Conservation (phyloP, 2,113 vertebrate genomes). For the Apteryx mantelli region DNA sequence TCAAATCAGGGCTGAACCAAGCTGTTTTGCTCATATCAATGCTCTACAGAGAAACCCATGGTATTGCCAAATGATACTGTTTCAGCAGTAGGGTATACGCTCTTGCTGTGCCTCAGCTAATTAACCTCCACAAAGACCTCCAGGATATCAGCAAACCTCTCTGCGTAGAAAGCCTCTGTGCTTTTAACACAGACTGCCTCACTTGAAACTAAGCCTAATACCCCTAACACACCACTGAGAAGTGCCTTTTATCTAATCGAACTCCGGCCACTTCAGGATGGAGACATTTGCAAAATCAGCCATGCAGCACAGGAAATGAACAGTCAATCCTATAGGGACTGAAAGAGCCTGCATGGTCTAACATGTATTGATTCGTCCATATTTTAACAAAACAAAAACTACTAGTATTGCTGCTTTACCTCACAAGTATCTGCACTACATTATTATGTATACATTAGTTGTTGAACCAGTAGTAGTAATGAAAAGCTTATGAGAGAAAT, state of each 20-base stretch:
- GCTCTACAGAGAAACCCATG: not conserved
- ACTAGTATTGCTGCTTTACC: conserved; percentile 18
- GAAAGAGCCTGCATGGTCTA: not conserved
- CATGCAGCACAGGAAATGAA: not conserved
- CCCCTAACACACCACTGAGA: not conserved
- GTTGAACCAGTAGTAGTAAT: not conserved
- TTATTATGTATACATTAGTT: not conserved
- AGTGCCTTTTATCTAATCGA: conserved; percentile 34
- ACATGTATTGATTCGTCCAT: not conserved
- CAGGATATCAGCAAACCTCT: not conserved
- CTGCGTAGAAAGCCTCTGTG: not conserved
- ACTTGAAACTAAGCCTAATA: not conserved
- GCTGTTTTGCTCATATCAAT: not conserved
- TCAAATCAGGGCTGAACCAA: not conserved
- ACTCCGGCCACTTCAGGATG: not conserved
- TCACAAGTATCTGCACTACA: not conserved
- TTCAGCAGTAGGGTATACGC: rapidly evolving
- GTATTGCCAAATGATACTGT: not conserved
- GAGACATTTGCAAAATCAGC: not conserved
- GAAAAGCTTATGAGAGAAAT: not conserved
- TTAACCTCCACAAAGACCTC: not conserved
- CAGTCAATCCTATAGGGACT: not conserved
- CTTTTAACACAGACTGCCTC: not conserved
- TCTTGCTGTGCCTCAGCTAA: not conserved
- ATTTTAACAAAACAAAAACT: not conserved